These are phyloP conservation scores for Argya squamiceps DNA, from an alignment of 2,797 vertebrate genomes.

Conservation along the genomic window DNA sequence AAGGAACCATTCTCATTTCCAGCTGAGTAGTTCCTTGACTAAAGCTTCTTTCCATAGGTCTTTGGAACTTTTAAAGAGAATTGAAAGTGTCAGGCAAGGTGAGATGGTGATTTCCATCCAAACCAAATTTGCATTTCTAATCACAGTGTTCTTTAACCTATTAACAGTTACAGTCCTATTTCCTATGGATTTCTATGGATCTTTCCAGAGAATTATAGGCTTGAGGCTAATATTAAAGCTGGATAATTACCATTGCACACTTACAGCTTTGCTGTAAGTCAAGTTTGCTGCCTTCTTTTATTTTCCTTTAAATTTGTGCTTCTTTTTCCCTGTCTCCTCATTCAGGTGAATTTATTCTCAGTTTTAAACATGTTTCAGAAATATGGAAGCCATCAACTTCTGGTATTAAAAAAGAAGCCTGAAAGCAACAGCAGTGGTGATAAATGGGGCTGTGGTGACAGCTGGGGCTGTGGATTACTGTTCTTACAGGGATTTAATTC, in stretches of 20 bases:
- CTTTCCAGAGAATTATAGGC: not conserved
- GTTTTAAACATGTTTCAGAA: not conserved
- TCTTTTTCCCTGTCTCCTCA: rapidly evolving
- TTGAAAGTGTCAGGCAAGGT: not conserved
- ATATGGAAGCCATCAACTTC: not conserved
- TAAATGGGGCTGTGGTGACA: not conserved
- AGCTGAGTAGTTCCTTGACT: not conserved
- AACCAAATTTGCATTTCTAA: not conserved
- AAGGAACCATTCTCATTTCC: not conserved
- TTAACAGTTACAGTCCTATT: not conserved
- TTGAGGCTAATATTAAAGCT: not conserved
- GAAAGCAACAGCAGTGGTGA: not conserved
- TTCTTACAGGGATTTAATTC: not conserved
- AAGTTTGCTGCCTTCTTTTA: not conserved
- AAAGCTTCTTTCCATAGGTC: not conserved
- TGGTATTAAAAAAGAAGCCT: not conserved
- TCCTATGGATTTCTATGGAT: not conserved
- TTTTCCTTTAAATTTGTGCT: not conserved
- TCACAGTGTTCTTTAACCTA: not conserved
- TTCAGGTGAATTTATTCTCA: not conserved
- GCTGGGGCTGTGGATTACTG: not conserved
- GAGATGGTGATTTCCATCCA: not conserved
- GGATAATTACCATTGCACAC: not conserved
- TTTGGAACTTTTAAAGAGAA: not conserved
- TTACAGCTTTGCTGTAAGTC: not conserved